Evolutionary conservation across 2,797 vertebrate species (phyloP).

Genomic region (Melanotaenia trifasciata): DNA sequence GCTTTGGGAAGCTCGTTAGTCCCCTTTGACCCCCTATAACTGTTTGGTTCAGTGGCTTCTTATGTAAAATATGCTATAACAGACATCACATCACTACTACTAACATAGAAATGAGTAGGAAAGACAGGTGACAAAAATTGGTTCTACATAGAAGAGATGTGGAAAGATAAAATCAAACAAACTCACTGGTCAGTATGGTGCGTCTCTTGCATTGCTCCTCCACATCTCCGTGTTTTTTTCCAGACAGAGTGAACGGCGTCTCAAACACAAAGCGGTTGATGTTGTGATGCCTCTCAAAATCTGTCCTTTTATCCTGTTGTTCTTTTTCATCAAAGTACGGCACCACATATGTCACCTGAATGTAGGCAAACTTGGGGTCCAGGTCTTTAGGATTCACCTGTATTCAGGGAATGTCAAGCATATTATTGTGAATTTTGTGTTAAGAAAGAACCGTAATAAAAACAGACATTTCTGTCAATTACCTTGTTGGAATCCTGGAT

Average conservation of each 20-base stretch:
- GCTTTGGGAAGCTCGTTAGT: not conserved
- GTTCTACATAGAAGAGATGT: not conserved
- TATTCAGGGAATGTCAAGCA: not conserved
- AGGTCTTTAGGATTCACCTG: constrained; percentile 98
- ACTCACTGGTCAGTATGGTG: constrained; percentile 92
- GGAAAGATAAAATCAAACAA: not conserved
- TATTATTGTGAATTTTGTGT: not conserved
- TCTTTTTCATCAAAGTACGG: constrained; percentile 98
- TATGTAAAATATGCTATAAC: not conserved
- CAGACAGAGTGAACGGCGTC: constrained; percentile 95
- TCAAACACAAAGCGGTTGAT: constrained; percentile 97
- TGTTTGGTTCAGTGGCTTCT: not conserved
- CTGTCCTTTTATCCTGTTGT: constrained; percentile 91
- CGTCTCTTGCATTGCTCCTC: constrained; percentile 98
- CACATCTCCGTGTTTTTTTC: constrained; percentile 96
- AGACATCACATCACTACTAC: too few species aligned
- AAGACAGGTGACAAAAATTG: not conserved
- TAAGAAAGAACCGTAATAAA: not conserved
- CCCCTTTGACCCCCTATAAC: not conserved
- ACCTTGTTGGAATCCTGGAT: constrained; percentile 99
- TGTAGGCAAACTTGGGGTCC: constrained; percentile 95
- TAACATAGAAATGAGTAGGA: not conserved
- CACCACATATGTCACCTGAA: constrained; percentile 96
- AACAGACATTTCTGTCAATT: constrained; percentile 5
- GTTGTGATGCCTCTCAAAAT: constrained; percentile 97